Evolutionary conservation across 2,888 invertebrate genomes (phyloP).

Genomic region (Ptychoptera albimana): DNA sequence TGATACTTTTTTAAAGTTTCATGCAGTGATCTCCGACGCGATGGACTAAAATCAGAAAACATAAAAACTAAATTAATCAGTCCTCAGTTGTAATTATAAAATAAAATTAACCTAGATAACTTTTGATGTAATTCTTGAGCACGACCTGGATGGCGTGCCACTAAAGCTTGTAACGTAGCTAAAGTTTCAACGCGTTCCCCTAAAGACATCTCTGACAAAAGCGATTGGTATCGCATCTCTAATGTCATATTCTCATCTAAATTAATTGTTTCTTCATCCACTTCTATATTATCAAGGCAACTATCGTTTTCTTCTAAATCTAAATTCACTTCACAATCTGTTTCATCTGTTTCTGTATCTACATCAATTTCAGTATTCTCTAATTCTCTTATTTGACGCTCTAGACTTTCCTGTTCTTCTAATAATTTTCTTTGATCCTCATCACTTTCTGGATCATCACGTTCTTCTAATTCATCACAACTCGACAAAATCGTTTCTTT

Average conservation of each 20-base stretch:
- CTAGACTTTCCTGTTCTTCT: conserved; percentile 59
- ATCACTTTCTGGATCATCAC: conserved; percentile 37
- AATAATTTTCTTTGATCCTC: conserved; percentile 58
- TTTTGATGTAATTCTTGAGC: conserved; percentile 89
- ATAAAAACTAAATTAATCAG: too few species aligned
- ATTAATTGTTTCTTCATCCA: conserved; percentile 1
- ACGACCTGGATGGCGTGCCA: conserved; percentile 78
- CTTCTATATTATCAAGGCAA: background rate
- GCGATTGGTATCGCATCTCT: conserved; percentile 53
- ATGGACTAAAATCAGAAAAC: conserved; percentile 43
- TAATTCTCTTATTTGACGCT: conserved; percentile 59
- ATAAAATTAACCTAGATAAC: conserved; percentile 43
- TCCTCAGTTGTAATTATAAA: too few species aligned
- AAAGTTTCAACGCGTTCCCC: conserved; percentile 70
- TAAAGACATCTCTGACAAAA: conserved; percentile 63
- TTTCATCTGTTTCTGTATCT: conserved; percentile 70
- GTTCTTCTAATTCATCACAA: conserved; percentile 39
- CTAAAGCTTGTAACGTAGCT: conserved; percentile 59
- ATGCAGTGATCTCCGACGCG: conserved; percentile 68
- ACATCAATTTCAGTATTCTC: conserved; percentile 56
- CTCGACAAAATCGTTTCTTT: conserved; percentile 17
- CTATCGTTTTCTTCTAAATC: conserved; percentile 20
- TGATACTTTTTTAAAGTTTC: conserved; percentile 67
- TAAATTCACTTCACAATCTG: conserved; percentile 29
- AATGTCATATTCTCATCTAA: conserved; percentile 33